These are phyloP conservation scores for Drosophila asahinai DNA, from an alignment of 1,140 invertebrate genomes.

Conservation along the genomic window DNA sequence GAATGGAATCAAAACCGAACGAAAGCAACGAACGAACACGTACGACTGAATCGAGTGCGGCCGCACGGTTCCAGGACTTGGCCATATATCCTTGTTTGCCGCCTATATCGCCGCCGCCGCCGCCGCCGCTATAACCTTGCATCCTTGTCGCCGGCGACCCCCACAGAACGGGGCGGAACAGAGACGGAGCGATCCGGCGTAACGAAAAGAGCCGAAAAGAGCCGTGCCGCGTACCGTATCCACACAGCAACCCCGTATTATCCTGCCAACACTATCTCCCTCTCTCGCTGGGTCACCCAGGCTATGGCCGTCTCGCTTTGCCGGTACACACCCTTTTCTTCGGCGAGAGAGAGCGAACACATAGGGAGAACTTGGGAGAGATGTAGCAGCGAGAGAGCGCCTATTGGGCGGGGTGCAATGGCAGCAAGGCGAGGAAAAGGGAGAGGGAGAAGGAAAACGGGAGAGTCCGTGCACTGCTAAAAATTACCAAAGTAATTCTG, in stretches of 20 bases:
- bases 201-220: slow-evolving; percentile 3
- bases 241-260: slow-evolving; percentile 30
- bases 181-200: slow-evolving; percentile 23
- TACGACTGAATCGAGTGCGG: slow-evolving; percentile 73
- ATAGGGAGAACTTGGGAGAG: neutral
- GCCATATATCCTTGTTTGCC: slow-evolving; percentile 10
- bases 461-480: slow-evolving; percentile 9
- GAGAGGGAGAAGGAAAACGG: too few species aligned
- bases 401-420: neutral
- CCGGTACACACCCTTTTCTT: slow-evolving; percentile 74
- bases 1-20: slow-evolving; percentile 85
- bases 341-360: neutral
- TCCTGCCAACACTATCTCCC: slow-evolving; percentile 10
- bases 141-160: slow-evolving; percentile 47
- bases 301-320: neutral
- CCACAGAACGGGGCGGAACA: slow-evolving; percentile 15
- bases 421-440: neutral
- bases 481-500: neutral
- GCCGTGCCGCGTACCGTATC: slow-evolving; percentile 9
- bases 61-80: slow-evolving; percentile 38
- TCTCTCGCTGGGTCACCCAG: neutral
- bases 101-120: neutral
- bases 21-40: slow-evolving; percentile 85
- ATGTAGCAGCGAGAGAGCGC: slow-evolving; percentile 4
- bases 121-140: slow-evolving; percentile 32